A percentile compares a stretch with the other conserved stretches of the same genome.
These are phyloP conservation scores for Cataglyphis livida DNA, from an alignment of 2,888 invertebrate species.

Conservation along the genomic window DNA sequence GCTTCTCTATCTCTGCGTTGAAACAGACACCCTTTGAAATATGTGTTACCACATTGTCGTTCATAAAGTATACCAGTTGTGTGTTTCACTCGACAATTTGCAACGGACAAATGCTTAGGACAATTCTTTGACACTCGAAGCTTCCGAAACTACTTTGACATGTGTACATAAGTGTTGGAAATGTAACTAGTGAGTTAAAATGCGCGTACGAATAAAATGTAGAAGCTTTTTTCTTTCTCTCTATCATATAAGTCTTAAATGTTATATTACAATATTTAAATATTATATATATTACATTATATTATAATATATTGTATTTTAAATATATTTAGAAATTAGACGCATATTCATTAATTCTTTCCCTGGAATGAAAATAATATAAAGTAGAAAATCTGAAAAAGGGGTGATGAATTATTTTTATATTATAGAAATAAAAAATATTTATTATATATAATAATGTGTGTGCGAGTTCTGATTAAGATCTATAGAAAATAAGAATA, in stretches of 20 bases:
- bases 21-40: conserved; percentile 43
- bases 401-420: not conserved
- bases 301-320: too few species aligned
- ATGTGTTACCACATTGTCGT: conserved; percentile 25
- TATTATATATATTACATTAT: not conserved
- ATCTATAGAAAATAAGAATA: not conserved
- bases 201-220: not conserved
- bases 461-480: not conserved
- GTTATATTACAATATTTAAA: not conserved
- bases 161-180: not conserved
- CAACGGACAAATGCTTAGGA: conserved; percentile 40
- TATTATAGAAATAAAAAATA: not conserved
- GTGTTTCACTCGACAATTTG: conserved; percentile 14
- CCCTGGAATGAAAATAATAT: not conserved
- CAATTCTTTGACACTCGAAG: conserved; percentile 25
- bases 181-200: not conserved
- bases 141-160: not conserved
- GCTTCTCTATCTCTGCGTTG: conserved; percentile 36
- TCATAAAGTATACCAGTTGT: conserved; percentile 39
- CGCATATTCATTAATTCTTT: too few species aligned
- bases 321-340: too few species aligned
- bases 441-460: not conserved
- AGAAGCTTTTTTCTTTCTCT: not conserved
- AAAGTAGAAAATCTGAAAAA: not conserved
- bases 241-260: conserved; percentile 4